These are phyloP conservation scores for Manis crassicaudata DNA, from an alignment of 2,797 vertebrate genomes.

Conservation along the genomic window DNA sequence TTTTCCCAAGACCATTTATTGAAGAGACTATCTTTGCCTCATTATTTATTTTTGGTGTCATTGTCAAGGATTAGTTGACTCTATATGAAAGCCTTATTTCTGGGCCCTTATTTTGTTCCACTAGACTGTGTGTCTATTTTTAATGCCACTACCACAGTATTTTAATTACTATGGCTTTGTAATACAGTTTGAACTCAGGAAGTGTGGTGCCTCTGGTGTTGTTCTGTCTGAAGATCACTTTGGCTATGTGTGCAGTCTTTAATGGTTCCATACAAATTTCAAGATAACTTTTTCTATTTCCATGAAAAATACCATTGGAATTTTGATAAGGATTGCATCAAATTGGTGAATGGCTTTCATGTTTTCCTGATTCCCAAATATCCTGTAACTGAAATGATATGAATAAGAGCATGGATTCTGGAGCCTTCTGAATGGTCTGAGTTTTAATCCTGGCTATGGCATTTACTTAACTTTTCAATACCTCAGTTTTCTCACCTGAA, in stretches of 20 bases:
- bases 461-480: neutral
- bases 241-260: neutral
- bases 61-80: neutral
- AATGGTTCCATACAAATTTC: neutral
- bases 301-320: neutral
- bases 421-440: neutral
- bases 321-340: neutral
- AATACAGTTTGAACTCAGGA: neutral
- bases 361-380: neutral
- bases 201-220: neutral
- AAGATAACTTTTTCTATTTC: neutral
- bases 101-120: neutral
- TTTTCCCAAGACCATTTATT: neutral
- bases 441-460: neutral
- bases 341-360: neutral
- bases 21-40: neutral
- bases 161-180: neutral
- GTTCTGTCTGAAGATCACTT: neutral
- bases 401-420: neutral
- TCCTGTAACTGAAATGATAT: neutral
- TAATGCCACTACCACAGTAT: neutral
- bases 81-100: neutral
- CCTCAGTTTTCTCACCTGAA: neutral
- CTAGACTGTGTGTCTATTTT: neutral
- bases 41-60: neutral